Base-by-base conservation (phyloP, 1,140 invertebrate genomes). In the Hypothenemus hampei region DNA sequence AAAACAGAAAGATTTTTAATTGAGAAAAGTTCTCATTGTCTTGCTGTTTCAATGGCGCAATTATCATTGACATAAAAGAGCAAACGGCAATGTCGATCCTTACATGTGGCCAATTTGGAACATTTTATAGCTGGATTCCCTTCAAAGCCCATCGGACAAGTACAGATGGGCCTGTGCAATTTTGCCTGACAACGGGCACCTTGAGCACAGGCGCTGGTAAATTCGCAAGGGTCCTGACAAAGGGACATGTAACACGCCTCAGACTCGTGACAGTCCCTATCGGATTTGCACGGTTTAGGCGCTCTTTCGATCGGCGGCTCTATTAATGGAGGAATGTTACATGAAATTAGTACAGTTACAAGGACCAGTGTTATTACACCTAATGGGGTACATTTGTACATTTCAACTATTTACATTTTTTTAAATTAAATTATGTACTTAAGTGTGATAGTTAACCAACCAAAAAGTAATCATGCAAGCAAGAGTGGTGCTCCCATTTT, bases 91-190 rank as follows among this genome's bases (percentile, higher is more conserved):
- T 16, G n/a, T 10, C 36, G 36, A 18, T 68, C 84, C n/a, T 86
- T 86, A 86, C 84, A 81, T 81, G 80, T 77, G 71, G 80, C 75
- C 61, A 77, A 73, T 62, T 81, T 78, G 69, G 81, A 77, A 77
- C 84, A 86, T 74, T 85, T 84, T 67, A 83, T 72, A 58, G 82
- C 81, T 13, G 86, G 86, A 71, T 88, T 83, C 65, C 86, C 86
- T 68, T 87, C 83, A 66, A 83, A 83, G 65, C 81, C 82, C 60
- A 79, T 78, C 8, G 82, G 82, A 70, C 83, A 86, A 60, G 81
- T 85, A 74, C 86, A 89, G 70, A 87, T 84, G 3, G 86, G 85
- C 59, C 85, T 78, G 72, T 86, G 84, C 69, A 82, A 82, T 73
- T 84, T 80, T 31, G 81, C 81, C 62, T 83, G 79, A 67, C 85